Evolutionary conservation across 1,140 invertebrate species (phyloP).

Genomic region (Ruditapes philippinarum): DNA sequence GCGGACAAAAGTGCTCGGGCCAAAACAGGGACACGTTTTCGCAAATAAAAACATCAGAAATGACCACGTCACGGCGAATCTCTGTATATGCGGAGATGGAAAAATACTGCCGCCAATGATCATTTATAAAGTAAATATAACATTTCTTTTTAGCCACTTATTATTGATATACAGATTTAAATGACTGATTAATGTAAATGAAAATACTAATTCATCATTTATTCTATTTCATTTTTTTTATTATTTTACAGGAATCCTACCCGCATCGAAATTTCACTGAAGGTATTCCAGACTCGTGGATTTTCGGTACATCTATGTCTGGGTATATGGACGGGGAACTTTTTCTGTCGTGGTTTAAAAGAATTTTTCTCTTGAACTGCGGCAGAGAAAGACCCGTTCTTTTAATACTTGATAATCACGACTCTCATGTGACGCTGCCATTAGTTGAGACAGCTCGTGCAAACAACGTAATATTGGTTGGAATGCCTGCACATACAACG

Average conservation of each 20-base stretch:
- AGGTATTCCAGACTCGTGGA: not conserved
- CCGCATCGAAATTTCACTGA: not conserved
- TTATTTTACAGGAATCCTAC: not conserved
- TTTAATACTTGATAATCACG: constrained; percentile 78
- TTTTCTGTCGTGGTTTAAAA: constrained; percentile 38
- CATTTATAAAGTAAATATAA: not conserved
- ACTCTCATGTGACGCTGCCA: constrained; percentile 79
- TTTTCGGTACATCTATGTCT: not conserved
- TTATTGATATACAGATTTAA: no score
- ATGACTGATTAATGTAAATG: no score
- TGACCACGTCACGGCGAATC: not conserved
- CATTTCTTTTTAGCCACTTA: no score
- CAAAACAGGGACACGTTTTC: not conserved
- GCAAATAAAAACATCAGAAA: not conserved
- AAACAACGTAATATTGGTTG: constrained; percentile 59
- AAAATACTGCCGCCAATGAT: constrained; percentile 9
- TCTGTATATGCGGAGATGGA: not conserved
- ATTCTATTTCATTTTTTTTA: no score
- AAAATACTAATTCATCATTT: no score
- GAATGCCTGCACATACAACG: constrained; percentile 61
- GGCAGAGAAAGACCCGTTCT: constrained; percentile 47
- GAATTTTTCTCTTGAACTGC: constrained; percentile 14
- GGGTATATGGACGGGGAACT: constrained; percentile 27
- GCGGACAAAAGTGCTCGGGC: not conserved
- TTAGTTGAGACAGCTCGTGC: constrained; percentile 71